Evolutionary conservation across 2,888 invertebrate species (phyloP), one percentile per base, ranked within the genome.

Genomic region (Colostygia pectinataria): DNA sequence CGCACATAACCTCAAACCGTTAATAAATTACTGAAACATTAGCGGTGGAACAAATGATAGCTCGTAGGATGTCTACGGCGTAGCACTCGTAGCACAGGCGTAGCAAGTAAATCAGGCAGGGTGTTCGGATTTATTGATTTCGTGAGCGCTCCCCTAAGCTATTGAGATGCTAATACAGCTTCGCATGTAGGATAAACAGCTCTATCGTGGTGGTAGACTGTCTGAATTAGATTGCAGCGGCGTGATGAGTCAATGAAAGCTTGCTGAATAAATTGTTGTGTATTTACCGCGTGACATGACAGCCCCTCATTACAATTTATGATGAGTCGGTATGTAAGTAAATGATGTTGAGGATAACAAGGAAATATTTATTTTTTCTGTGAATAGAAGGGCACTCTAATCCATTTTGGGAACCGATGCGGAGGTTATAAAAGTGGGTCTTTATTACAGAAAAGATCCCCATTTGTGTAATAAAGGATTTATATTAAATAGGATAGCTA

Each of bases 61-160:
- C 40, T 40, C 53, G 60, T 66, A 67, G 61, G 52, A 36, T 37
- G 10, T 39, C 61, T 67, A 65, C 68, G 62, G 7, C 62, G 57
- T 64, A 68, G 45, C 12, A 32, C 52, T 53, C 58, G 60, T 58
- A 55, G 59, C 39, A 51, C 45, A 46, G 48, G 52, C 61, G 58
- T 56, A 63, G 59, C 61, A 59, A 58, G 59, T 61, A 65, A 67
- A 69, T 63, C 63, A 63, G 61, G 52, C 63, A 63, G 57, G 61
- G 57, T 50, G 67, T 66, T 67, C 63, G 56, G 65, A 66, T 68
- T 68, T 72, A 74, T 75, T 72, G 74, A 74, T 73, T 73, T 67
- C 61, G 63, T 51, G 61, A 65, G 65, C 63, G 60, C 56, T 60
- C 63, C 59, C 60, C 54, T 55, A 59, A 56, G 57, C 67, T 61